Conservation (phyloP, 2,888 invertebrate species). For the Tenthredo notha region DNA sequence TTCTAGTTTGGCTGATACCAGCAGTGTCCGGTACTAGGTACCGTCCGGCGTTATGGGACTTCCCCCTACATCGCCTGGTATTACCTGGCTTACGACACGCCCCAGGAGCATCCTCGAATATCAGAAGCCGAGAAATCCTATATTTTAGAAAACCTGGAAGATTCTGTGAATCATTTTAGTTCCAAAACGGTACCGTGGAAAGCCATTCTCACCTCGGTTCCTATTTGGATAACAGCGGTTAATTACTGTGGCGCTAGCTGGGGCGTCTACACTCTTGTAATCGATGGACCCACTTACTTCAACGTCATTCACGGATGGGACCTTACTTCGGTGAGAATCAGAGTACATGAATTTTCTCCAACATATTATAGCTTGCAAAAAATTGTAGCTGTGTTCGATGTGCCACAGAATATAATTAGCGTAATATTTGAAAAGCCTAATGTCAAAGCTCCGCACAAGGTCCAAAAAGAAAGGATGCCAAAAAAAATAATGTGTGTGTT, state of each 20-base stretch:
- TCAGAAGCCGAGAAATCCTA: conserved; percentile 81
- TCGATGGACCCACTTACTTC: conserved; percentile 86
- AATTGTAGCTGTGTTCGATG: neutral
- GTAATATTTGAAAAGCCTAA: neutral
- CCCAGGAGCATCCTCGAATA: conserved; percentile 84
- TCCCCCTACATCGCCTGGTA: conserved; percentile 82
- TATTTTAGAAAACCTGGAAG: conserved; percentile 81
- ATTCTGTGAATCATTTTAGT: conserved; percentile 58
- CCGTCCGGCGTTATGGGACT: too few relatives aligned
- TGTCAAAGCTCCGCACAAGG: neutral
- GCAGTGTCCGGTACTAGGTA: too few relatives aligned
- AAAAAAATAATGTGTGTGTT: neutral
- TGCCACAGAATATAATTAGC: neutral
- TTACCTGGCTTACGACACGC: conserved; percentile 83
- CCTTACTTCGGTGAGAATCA: conserved; percentile 81
- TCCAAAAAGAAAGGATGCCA: neutral
- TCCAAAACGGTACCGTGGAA: conserved; percentile 82
- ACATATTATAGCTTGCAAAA: neutral
- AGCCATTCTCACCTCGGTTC: conserved; percentile 81
- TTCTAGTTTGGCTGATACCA: too few relatives aligned
- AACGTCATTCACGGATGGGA: conserved; percentile 85
- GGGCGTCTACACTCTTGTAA: conserved; percentile 86
- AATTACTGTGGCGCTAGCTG: conserved; percentile 85
- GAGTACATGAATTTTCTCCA: neutral
- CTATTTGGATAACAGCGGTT: conserved; percentile 82